phyloP scores from a whole-genome alignment of 2,888 invertebrate genomes.

The Cataglyphis cursor region DNA sequence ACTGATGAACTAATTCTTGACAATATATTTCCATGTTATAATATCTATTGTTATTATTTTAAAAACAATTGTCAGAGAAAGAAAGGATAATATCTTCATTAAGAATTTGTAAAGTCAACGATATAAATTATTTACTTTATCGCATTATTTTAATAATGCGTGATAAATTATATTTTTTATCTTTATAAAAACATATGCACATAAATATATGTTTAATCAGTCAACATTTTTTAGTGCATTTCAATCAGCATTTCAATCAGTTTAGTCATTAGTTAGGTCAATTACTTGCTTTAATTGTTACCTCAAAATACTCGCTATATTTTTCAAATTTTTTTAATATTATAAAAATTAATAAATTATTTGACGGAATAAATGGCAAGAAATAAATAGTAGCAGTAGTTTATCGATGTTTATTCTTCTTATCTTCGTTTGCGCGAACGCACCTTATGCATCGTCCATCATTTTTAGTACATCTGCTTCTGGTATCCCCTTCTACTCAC shows the following conservation, averaged over 20 bases:
- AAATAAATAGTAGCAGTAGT: neutral
- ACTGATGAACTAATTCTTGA: neutral
- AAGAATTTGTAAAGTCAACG: neutral
- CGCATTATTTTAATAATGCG: no score
- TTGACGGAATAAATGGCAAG: neutral
- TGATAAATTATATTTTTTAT: neutral
- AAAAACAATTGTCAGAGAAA: neutral
- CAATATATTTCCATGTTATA: neutral
- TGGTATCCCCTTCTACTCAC: neutral
- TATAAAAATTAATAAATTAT: neutral
- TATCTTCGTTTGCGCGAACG: neutral
- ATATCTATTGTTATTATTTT: neutral
- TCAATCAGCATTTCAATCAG: neutral
- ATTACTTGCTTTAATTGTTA: neutral
- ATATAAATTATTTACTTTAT: neutral
- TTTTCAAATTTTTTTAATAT: neutral
- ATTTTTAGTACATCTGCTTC: conserved; percentile 14
- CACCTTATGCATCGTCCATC: neutral
- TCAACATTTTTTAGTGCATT: neutral
- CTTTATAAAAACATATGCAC: neutral
- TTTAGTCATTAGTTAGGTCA: neutral
- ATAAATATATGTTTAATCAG: neutral
- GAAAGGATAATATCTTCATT: neutral
- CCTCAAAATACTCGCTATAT: neutral
- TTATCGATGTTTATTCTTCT: neutral